A percentile compares a stretch with the other conserved stretches of the same genome.
Evolutionary conservation across 2,888 invertebrate species (phyloP).

Genomic region (Bimastos eiseni): DNA sequence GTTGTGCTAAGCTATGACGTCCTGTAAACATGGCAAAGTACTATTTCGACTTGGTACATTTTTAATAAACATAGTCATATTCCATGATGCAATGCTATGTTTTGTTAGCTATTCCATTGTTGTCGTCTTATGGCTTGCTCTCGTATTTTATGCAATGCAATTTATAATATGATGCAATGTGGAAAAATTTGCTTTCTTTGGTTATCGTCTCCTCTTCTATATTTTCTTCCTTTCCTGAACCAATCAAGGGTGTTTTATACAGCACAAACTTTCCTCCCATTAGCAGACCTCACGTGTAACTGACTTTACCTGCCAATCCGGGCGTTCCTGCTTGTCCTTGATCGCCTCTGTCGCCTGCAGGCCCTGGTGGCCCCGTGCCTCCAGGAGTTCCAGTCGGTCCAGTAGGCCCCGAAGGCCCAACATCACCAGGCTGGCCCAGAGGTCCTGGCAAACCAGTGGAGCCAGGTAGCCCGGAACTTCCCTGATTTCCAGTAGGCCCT

Average conservation of each 20-base stretch:
- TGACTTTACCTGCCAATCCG: slow-evolving; percentile 23
- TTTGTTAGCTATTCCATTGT: too few relatives aligned
- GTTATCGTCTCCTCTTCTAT: not conserved
- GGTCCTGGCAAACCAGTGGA: slow-evolving; percentile 29
- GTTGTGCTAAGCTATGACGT: too few relatives aligned
- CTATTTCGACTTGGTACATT: too few relatives aligned
- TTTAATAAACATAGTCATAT: too few relatives aligned
- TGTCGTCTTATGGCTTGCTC: too few relatives aligned
- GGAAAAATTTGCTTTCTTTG: not conserved
- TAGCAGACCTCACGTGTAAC: not conserved
- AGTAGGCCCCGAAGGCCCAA: slow-evolving; percentile 32
- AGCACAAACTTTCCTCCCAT: not conserved
- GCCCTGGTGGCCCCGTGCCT: slow-evolving; percentile 29
- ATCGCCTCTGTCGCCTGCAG: slow-evolving; percentile 30
- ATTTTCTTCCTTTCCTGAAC: not conserved
- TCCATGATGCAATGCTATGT: not conserved
- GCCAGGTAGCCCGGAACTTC: slow-evolving; percentile 27
- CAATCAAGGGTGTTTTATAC: not conserved
- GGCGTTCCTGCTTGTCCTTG: slow-evolving; percentile 34
- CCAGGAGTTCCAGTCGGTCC: slow-evolving; percentile 27
- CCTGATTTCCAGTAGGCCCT: slow-evolving; percentile 32
- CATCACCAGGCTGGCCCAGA: slow-evolving; percentile 29
- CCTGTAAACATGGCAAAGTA: too few relatives aligned
- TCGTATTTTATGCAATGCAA: too few relatives aligned
- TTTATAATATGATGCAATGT: too few relatives aligned